A percentile compares a stretch with the other conserved stretches of the same genome.
Conservation (phyloP, 2,113 vertebrate genomes). For the Pteropus alecto region DNA sequence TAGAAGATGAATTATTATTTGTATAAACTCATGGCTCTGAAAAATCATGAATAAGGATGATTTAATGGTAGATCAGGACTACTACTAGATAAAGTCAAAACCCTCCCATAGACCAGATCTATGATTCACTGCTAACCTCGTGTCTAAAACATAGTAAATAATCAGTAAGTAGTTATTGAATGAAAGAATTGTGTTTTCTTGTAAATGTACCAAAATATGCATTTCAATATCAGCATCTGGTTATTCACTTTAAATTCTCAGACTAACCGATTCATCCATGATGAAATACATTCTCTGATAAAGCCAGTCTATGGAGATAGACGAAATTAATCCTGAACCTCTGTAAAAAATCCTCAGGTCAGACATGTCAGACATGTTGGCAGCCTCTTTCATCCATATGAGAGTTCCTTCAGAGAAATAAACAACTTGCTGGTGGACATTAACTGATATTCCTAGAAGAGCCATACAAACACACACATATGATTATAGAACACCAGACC, state of each 20-base stretch:
- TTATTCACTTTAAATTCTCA: constrained; percentile 42
- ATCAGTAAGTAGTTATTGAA: not conserved
- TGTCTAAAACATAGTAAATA: not conserved
- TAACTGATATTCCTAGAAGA: constrained; percentile 82
- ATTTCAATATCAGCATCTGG: not conserved
- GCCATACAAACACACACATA: not conserved
- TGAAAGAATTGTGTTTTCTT: not conserved
- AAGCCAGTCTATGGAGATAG: constrained; percentile 86
- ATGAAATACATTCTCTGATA: constrained; percentile 85
- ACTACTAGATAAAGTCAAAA: not conserved
- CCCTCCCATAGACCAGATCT: not conserved
- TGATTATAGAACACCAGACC: not conserved
- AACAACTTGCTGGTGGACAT: constrained; percentile 75
- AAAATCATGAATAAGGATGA: not conserved
- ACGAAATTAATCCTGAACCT: constrained; percentile 80
- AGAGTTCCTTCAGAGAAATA: constrained; percentile 85
- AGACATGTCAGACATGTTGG: constrained; percentile 78
- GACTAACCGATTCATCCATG: constrained; percentile 82
- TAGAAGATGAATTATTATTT: not conserved
- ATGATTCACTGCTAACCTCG: not conserved
- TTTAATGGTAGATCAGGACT: not conserved
- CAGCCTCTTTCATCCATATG: constrained; percentile 84
- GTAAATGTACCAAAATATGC: not conserved
- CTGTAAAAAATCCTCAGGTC: constrained; percentile 80
- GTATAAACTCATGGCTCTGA: not conserved